phyloP scores from a whole-genome alignment of 2,888 invertebrate species.

The Cheilosia scutellata region DNA sequence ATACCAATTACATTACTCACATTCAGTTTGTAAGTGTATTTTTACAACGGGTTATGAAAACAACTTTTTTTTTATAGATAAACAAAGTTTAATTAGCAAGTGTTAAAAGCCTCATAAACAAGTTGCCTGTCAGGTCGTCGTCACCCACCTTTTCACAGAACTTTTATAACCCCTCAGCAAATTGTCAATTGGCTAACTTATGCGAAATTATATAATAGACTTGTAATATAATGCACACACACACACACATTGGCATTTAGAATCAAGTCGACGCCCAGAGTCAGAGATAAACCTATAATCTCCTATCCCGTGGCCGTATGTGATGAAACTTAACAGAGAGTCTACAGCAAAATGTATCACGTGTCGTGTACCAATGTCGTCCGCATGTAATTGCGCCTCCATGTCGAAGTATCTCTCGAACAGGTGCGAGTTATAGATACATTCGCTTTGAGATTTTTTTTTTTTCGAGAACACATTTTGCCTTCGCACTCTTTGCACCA shows the following conservation, averaged over 20 bases:
- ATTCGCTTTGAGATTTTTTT: constrained; percentile 51
- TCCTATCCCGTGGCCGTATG: neutral
- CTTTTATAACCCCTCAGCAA: neutral
- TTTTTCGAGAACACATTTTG: constrained; percentile 36
- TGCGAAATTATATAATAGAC: constrained; percentile 1
- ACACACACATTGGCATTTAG: neutral
- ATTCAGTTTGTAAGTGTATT: neutral
- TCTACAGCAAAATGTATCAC: constrained; percentile 38
- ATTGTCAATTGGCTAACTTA: neutral
- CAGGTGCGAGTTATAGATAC: constrained; percentile 71
- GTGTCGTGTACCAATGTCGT: constrained; percentile 46
- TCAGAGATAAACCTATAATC: neutral
- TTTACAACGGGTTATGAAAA: neutral
- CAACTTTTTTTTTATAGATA: neutral
- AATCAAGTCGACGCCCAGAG: neutral
- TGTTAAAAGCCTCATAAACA: constrained; percentile 37
- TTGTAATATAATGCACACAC: neutral
- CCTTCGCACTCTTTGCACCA: neutral
- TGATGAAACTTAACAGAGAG: constrained; percentile 8
- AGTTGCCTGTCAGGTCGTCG: neutral
- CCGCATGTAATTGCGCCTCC: constrained; percentile 54
- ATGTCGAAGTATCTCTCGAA: constrained; percentile 67
- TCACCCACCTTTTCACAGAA: neutral
- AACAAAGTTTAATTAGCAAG: constrained; percentile 9
- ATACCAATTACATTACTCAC: neutral